Evolutionary conservation across 2,888 invertebrate genomes (phyloP).

Genomic region (Hyles lineata): DNA sequence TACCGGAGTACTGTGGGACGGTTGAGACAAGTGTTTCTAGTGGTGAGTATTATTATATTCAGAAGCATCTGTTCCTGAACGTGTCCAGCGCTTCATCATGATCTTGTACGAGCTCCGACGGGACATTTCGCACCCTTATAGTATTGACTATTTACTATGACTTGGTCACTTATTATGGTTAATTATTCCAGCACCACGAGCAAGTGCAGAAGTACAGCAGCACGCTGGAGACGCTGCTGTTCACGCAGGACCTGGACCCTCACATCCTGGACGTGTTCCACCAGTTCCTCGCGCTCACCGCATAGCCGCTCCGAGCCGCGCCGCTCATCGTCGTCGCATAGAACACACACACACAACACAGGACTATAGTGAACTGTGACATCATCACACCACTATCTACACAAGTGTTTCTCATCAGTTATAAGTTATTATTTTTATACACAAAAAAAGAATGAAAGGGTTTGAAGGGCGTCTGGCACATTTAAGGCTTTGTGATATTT

Average conservation of each 20-base stretch:
- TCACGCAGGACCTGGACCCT: slow-evolving; percentile 97
- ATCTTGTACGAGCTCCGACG: slow-evolving; percentile 94
- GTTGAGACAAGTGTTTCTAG: slow-evolving; percentile 96
- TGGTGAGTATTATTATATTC: slow-evolving; percentile 86
- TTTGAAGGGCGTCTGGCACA: no score
- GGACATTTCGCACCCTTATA: not conserved
- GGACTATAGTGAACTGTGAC: slow-evolving; percentile 12
- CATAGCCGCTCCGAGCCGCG: slow-evolving; percentile 68
- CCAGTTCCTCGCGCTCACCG: slow-evolving; percentile 96
- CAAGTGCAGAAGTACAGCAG: slow-evolving; percentile 98
- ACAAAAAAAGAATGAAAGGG: no score
- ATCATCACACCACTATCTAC: not conserved
- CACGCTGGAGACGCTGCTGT: slow-evolving; percentile 96
- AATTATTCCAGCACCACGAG: slow-evolving; percentile 93
- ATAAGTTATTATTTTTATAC: not conserved
- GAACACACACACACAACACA: not conserved
- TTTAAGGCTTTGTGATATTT: no score
- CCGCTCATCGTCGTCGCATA: not conserved
- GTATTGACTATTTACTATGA: no score
- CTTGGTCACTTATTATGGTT: slow-evolving; percentile 1
- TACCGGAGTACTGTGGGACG: slow-evolving; percentile 98
- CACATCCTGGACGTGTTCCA: slow-evolving; percentile 98
- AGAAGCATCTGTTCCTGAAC: slow-evolving; percentile 97
- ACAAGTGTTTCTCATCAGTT: not conserved
- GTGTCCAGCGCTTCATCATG: slow-evolving; percentile 99